Conservation (phyloP, 37 sponge, comb jelly and placozoan genomes). For the Oopsacas minuta region DNA sequence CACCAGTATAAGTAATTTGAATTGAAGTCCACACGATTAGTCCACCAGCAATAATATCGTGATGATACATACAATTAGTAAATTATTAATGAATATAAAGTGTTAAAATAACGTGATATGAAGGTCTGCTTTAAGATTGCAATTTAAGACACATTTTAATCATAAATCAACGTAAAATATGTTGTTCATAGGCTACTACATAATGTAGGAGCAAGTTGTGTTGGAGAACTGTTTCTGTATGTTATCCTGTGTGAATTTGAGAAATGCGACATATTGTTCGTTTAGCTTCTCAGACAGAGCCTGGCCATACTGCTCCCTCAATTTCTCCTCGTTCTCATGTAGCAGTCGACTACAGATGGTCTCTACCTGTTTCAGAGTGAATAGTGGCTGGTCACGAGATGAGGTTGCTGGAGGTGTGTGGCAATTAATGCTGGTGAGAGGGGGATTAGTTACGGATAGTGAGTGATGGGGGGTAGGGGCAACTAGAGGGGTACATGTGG, state of each 20-base stretch:
- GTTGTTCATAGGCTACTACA: background rate
- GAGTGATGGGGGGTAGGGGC: background rate
- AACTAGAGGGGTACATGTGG: background rate
- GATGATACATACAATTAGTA: background rate
- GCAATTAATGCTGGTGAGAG: background rate
- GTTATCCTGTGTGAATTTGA: slow-evolving; percentile 83
- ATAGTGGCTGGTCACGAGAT: slow-evolving; percentile 68
- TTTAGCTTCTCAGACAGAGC: slow-evolving; percentile 47
- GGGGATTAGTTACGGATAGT: background rate
- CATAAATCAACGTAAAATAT: background rate
- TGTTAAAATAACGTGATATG: slow-evolving; percentile 19
- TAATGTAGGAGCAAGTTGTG: slow-evolving; percentile 27
- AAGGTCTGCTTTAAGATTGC: background rate
- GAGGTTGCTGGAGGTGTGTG: background rate
- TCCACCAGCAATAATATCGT: background rate
- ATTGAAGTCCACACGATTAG: background rate
- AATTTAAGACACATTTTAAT: background rate
- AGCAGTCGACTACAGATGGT: slow-evolving; percentile 61
- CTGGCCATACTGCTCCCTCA: slow-evolving; percentile 65
- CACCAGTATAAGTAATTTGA: no score
- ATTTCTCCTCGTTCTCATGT: slow-evolving; percentile 66
- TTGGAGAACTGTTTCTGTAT: slow-evolving; percentile 64
- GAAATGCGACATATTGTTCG: slow-evolving; percentile 92
- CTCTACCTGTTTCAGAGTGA: slow-evolving; percentile 76
- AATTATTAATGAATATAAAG: background rate